These are phyloP conservation scores for Andrena bicolor DNA, from an alignment of 2,888 invertebrate genomes.

Conservation along the genomic window DNA sequence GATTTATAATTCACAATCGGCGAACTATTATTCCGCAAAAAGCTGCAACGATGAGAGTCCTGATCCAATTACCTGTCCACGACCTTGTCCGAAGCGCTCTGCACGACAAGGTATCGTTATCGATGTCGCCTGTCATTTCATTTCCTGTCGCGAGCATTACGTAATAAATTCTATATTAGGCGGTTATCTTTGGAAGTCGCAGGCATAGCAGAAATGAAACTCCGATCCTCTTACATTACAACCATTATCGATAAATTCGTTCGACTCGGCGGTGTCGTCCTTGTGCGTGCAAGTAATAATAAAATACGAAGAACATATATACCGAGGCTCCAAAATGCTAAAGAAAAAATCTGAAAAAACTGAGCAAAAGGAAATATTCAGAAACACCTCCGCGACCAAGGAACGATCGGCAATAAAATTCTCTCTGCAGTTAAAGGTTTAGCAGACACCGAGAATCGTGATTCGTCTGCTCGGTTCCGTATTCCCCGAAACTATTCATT, in stretches of 20 bases:
- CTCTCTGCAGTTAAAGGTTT: not conserved
- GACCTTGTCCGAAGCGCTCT: constrained; percentile 3
- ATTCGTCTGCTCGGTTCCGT: not conserved
- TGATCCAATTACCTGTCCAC: constrained; percentile 13
- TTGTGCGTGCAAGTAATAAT: not conserved
- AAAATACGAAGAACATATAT: not conserved
- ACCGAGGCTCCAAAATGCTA: not conserved
- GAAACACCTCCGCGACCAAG: too few species aligned
- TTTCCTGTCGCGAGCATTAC: constrained; percentile 18
- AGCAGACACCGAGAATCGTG: not conserved
- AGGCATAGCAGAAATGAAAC: constrained; percentile 38
- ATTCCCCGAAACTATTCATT: constrained; percentile 32
- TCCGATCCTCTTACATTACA: constrained; percentile 42
- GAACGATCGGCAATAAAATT: too few species aligned
- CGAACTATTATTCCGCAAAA: not conserved
- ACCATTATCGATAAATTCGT: not conserved
- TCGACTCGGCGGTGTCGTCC: too few species aligned
- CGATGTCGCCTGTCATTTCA: constrained; percentile 23
- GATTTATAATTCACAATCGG: not conserved
- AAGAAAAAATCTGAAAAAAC: not conserved
- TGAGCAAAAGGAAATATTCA: too few species aligned
- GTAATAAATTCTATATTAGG: constrained; percentile 43
- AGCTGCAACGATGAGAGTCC: not conserved
- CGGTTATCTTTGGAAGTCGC: constrained; percentile 24
- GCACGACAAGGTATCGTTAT: constrained; percentile 18